Base-by-base conservation (phyloP, 2,888 invertebrate species). In the Caenorhabditis uteleia region DNA sequence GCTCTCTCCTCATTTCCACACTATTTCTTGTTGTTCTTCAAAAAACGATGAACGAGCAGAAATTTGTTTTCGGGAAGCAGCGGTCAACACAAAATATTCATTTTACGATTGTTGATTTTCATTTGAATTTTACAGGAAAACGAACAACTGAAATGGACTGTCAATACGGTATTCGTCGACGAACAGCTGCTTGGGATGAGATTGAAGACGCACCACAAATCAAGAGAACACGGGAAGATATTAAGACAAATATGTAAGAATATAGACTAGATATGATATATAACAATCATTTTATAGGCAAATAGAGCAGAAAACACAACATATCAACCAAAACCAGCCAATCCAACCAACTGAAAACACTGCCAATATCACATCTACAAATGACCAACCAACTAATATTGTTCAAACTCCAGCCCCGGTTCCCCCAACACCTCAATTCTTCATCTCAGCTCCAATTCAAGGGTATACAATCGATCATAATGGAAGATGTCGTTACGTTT, bases 391-490 rank as follows among this genome's bases (percentile, higher is more conserved):
- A 0, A 2, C 25, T 10, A 31, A 33, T 46, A 7, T 31, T 14
- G 23, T 27, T 18, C 50, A 53, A 36, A 16, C 14, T 3, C n/a
- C n/a, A n/a, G 20, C 33, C 4, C 14, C 18, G 14, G 36, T 36
- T 16, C 48, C 34, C 4, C 36, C 31, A 21, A 21, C 25, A 20
- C 38, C 23, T 21, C 29, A 44, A 39, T 64, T 64, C 42, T 64
- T 54, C 54, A 64, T 64, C n/a, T 64, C 64, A 10, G 57, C 64
- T 27, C 64, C 64, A 25, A 64, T 64, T 20, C 64, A 64, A 44
- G 57, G 57, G 2, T 64, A 40, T 26, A 50, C 57, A 3, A 40
- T 31, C 25, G 42, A 38, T 20, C 42, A 46, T 10, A 18, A 45
- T 18, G 57, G 57, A 26, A 53, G 64, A 7, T 64, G 64, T 27